phyloP scores from a whole-genome alignment of 2,113 vertebrate genomes.

The Sylvietta virens region DNA sequence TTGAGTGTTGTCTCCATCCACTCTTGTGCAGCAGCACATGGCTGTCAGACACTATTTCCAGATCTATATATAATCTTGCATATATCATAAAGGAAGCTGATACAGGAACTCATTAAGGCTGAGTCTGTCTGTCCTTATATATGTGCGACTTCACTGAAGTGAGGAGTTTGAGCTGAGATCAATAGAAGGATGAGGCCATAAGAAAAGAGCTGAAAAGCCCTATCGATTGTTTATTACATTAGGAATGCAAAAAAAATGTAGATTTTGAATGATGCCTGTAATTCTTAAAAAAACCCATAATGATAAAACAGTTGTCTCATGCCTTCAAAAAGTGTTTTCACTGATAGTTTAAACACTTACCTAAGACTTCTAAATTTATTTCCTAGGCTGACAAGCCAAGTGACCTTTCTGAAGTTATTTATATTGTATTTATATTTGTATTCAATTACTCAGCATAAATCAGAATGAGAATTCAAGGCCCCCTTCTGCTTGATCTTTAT shows the following conservation, averaged over 20 bases:
- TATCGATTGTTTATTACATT: slow-evolving; percentile 19
- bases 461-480: slow-evolving; percentile 48
- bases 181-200: not conserved
- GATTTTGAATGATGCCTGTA: not conserved
- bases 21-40: not conserved
- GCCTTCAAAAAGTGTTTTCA: not conserved
- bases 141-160: not conserved
- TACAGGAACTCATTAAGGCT: not conserved
- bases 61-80: not conserved
- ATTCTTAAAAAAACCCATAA: not conserved
- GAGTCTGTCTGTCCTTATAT: not conserved
- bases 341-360: not conserved
- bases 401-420: slow-evolving; percentile 53
- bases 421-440: slow-evolving; percentile 50
- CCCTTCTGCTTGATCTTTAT: slow-evolving; percentile 33
- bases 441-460: slow-evolving; percentile 58
- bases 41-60: not conserved
- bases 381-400: not conserved
- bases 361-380: slow-evolving; percentile 40
- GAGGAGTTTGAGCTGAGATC: not conserved
- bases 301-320: not conserved
- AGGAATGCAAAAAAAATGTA: not conserved
- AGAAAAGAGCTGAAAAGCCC: not conserved
- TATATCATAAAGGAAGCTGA: not conserved
- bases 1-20: not conserved